Evolutionary conservation across 1,140 invertebrate genomes (phyloP), one percentile per base, ranked within the genome.

Genomic region (Helicoverpa armigera): DNA sequence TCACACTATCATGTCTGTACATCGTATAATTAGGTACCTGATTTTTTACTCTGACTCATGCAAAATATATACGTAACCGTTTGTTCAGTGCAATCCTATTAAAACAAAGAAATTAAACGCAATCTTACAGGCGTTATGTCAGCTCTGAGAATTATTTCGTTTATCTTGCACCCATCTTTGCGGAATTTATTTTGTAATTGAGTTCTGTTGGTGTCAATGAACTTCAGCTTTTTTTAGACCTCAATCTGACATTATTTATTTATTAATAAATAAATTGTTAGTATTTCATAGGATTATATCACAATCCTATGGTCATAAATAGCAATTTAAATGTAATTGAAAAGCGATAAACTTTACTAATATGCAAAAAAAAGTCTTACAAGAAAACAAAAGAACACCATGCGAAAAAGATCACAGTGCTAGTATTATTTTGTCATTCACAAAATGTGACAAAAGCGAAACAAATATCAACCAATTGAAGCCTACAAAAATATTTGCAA

Each of bases 61-160:
- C 67, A 70, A 70, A 65, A 65, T 43, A 65, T 43, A 48, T 54
- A 70, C 67, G 67, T 70, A 70, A 51, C 50, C 13, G 12, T 43
- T n/a, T 31, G 50, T 14, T 54, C 2, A 70, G 13, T 7, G 54
- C 50, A 70, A 70, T 53, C 5, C 67, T 16, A 50, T 67, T 67
- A 67, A 67, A 67, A 67, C 63, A 67, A 67, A 18, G 63, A 67
- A 67, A 70, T 53, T 70, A 53, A 65, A 53, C 16, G 50, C 48
- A 54, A 70, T 70, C 67, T 70, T 29, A 43, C 31, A 43, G 4
- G 23, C 23, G 11, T 70, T 67, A 67, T 67, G 63, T 67, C 63
- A 67, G 48, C 35, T 10, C 43, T 67, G 35, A 11, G 63, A 70
- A 31, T 70, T 29, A 53, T 70, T 51, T 53, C 63, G 50, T 23